These are phyloP conservation scores for Penaeus chinensis DNA, from an alignment of 1,140 invertebrate species.

Conservation along the genomic window DNA sequence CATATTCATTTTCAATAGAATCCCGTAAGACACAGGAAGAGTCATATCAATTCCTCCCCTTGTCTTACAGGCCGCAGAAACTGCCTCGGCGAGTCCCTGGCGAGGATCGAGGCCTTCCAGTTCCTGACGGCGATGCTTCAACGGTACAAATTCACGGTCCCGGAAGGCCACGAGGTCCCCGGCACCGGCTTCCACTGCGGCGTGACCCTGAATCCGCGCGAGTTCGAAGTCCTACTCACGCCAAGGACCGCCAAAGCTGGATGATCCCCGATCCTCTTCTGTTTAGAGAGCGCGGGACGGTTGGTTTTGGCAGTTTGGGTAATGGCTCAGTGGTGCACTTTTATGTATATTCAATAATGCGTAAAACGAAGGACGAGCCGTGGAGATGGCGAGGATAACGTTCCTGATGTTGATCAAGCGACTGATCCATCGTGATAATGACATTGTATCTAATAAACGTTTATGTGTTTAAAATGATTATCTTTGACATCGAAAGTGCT, in stretches of 20 bases:
- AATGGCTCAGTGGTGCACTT: background rate
- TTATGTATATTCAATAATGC: too few relatives aligned
- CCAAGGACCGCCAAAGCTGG: slow-evolving; percentile 29
- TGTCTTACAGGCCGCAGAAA: slow-evolving; percentile 75
- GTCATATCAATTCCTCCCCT: slow-evolving; percentile 52
- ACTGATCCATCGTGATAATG: too few relatives aligned
- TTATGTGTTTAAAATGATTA: too few relatives aligned
- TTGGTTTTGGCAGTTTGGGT: background rate
- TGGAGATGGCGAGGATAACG: too few relatives aligned
- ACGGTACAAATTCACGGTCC: slow-evolving; percentile 67
- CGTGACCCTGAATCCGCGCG: slow-evolving; percentile 41
- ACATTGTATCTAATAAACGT: too few relatives aligned
- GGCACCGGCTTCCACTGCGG: slow-evolving; percentile 37
- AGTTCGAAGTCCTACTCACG: slow-evolving; percentile 32
- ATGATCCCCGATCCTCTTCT: background rate
- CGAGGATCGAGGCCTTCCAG: slow-evolving; percentile 79
- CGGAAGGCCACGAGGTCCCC: slow-evolving; percentile 12
- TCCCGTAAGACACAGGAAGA: background rate
- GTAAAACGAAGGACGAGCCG: too few relatives aligned
- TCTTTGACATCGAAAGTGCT: too few relatives aligned
- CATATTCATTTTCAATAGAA: background rate
- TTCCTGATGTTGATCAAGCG: too few relatives aligned
- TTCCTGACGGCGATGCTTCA: slow-evolving; percentile 80
- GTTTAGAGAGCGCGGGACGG: background rate
- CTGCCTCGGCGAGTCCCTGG: slow-evolving; percentile 82